Evolutionary conservation across 2,888 invertebrate species (phyloP).

Genomic region (Callyntrura guangdongensis): DNA sequence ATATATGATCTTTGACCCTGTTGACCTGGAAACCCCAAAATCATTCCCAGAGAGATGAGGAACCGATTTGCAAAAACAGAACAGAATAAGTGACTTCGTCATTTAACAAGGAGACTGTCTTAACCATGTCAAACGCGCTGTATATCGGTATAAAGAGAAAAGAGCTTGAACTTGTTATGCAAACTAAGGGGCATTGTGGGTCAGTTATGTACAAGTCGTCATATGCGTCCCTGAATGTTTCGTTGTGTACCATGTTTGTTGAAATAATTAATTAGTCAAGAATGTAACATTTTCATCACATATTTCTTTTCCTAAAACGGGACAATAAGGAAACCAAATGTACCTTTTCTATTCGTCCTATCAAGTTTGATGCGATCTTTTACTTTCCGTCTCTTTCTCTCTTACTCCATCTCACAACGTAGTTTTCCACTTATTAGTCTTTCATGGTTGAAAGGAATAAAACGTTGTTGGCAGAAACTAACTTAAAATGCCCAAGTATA

Average conservation of each 20-base stretch:
- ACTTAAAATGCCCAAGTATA: background rate
- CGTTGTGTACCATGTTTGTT: background rate
- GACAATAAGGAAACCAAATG: no score
- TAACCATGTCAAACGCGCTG: no score
- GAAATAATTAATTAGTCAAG: slow-evolving; percentile 7
- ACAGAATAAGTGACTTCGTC: no score
- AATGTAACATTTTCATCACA: background rate
- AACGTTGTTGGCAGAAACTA: slow-evolving; percentile 20
- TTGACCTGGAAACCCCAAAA: no score
- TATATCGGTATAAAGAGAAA: no score
- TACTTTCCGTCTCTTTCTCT: background rate
- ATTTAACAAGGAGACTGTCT: no score
- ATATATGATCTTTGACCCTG: no score
- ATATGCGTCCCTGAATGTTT: background rate
- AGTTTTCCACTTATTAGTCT: background rate
- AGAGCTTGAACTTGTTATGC: no score
- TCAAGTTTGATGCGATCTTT: background rate
- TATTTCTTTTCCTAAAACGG: background rate
- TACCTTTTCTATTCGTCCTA: background rate
- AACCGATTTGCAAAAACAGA: no score
- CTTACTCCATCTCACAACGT: background rate
- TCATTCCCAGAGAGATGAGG: no score
- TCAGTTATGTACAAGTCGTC: background rate
- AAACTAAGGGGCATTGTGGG: no score
- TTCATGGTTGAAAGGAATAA: slow-evolving; percentile 27